Evolutionary conservation across 2,113 vertebrate genomes (phyloP), one percentile per base, ranked within the genome.

Genomic region (Brachyhypopomus occidentalis): DNA sequence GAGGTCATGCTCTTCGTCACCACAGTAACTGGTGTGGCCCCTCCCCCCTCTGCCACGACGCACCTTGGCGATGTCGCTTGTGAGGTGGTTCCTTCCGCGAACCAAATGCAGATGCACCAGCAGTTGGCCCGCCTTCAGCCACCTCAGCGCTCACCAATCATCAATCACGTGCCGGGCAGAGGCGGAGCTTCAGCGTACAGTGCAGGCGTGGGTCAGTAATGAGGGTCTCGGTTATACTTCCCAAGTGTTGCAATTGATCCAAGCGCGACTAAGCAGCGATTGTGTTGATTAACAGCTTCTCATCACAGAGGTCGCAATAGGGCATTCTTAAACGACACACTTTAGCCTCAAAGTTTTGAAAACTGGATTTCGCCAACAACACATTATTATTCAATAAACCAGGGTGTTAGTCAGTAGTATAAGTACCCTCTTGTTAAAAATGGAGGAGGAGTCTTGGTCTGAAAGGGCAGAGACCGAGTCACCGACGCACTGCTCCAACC

Each of bases 61-160:
- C 87, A 89, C 86, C 86, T 88, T 86, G 83, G 58, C 60, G 20
- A 66, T 82, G 80, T 89, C 90, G 85, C 86, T 80, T 19, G 83
- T 45, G 80, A 89, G 87, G 86, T 67, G 8, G 11, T 38, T 79
- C 48, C 85, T 85, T 66, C 70, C 71, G 74, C 70, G 91, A 92
- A 91, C 90, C 71, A 90, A 93, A 92, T 75, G 92, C 92, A 92
- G 91, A 87, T 84, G 79, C 80, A 75, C 75, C 77, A 72, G 90
- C 70, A 67, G 89, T 80, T 84, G 83, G 83, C 75, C 30, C 12
- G 82, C 79, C 78, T 74, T 88, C 88, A 87, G 77, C 62, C 64
- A 45, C 81, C 79, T 79, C 89, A 88, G 88, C 86, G n/a, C n/a
- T n/a, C n/a, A n/a, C n/a, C n/a, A n/a, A n/a, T 92, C 89, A 27